These are phyloP conservation scores for Fistularia tabacaria DNA, from an alignment of 2,797 vertebrate genomes.

Conservation along the genomic window DNA sequence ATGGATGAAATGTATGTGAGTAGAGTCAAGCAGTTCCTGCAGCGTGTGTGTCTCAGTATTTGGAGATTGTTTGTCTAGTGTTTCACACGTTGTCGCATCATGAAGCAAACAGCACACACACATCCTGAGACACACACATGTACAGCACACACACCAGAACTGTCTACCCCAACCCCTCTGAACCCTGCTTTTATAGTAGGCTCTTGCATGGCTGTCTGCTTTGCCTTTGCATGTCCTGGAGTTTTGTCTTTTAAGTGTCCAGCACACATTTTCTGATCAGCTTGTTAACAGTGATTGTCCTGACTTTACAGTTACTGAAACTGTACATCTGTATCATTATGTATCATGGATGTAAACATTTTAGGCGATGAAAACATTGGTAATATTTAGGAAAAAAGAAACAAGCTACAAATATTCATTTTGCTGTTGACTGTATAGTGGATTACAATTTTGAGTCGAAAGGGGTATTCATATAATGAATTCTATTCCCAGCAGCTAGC, in stretches of 20 bases:
- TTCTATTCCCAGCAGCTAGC: no score
- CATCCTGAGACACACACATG: constrained; percentile 70
- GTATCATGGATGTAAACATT: constrained; percentile 20
- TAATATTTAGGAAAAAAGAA: no score
- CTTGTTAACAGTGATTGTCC: constrained; percentile 3
- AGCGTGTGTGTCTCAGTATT: constrained; percentile 68
- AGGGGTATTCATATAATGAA: no score
- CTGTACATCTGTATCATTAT: not conserved
- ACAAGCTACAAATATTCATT: no score
- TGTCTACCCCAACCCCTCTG: constrained; percentile 22
- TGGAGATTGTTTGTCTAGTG: constrained; percentile 25
- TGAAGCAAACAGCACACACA: constrained; percentile 51
- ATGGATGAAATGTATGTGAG: constrained; percentile 18
- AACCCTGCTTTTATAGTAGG: constrained; percentile 37
- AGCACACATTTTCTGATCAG: constrained; percentile 16
- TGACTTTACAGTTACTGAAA: not conserved
- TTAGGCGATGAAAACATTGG: not conserved
- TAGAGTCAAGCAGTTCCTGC: constrained; percentile 23
- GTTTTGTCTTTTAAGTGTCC: constrained; percentile 30
- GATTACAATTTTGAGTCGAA: not conserved
- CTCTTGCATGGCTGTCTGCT: constrained; percentile 54
- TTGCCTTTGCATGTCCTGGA: constrained; percentile 52
- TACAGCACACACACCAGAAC: constrained; percentile 52
- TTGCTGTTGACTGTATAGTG: no score
- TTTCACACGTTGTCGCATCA: constrained; percentile 37